Base-by-base conservation (phyloP, 92 coral and sea anemone species). In the Diadumene lineata region DNA sequence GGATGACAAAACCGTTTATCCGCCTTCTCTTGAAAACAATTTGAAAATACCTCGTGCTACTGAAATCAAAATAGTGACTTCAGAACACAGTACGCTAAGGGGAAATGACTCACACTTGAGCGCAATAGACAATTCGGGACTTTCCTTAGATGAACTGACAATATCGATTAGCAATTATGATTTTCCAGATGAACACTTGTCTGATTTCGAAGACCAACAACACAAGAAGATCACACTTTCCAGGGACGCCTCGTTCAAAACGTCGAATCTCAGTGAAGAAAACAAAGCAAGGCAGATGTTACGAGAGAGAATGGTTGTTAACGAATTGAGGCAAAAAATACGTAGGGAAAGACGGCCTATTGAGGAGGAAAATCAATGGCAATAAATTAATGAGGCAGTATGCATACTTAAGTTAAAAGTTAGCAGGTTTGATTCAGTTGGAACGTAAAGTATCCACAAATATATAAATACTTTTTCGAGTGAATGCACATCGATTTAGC, bases 21-120 rank as follows among this genome's bases (percentile, higher is more conserved):
- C 83, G 6, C 73, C 84, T 18, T 50, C 93, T n/a, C 88, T 91
- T 60, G 85, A 81, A 21, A 79, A 87, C 24, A 68, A 88, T 60
- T 80, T 78, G 90, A 73, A 90, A 67, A 91, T 91, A 68, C 97
- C 97, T 0, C 82, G 97, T 25, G 97, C 97, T 15, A 81, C 79
- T 48, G 92, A 90, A 66, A 85, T 90, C 0, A 88, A 85, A 74
- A 88, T 91, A 58, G 74, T 72, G n/a, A 84, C 82, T 22, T 70
- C 88, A 8, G 85, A 84, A 57, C 83, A 69, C 43, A 43, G 68
- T 28, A 43, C 2, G 0, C 1, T 1, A 27, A 26, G 7, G 6
- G 18, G 1, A 0, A 30, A 26, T 28, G 68, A 62, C 1, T 43
- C 66, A 6, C 65, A 72, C 34, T 66, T 56, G n/a, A 56, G 25